Percentiles rank a stretch among this genome's conserved stretches.
These are phyloP conservation scores for Potamarius usumacintae DNA, from an alignment of 2,113 vertebrate species.

Conservation along the genomic window DNA sequence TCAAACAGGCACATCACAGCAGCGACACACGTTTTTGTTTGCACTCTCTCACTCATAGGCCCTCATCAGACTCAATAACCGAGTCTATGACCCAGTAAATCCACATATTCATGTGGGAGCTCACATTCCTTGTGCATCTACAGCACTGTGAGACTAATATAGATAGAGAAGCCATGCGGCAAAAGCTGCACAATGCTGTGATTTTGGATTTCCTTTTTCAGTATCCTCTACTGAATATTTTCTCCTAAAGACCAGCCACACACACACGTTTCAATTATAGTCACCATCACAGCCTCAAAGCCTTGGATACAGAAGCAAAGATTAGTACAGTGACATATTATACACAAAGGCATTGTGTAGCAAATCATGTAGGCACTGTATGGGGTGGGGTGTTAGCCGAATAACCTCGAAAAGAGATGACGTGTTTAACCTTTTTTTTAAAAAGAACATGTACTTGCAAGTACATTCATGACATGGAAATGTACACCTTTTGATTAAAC, in stretches of 20 bases:
- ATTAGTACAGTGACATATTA: conserved; percentile 40
- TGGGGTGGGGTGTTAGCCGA: background rate
- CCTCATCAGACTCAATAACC: conserved; percentile 12
- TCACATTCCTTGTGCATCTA: conserved; percentile 37
- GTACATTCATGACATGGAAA: background rate
- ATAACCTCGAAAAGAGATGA: background rate
- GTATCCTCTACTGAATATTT: conserved; percentile 5
- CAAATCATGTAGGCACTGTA: conserved; percentile 36
- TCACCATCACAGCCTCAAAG: conserved; percentile 30
- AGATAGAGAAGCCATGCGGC: conserved; percentile 16
- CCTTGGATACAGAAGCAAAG: conserved; percentile 31
- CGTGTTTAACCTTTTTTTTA: background rate
- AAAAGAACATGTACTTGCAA: background rate
- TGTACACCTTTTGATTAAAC: background rate
- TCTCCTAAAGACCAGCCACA: background rate
- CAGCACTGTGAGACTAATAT: conserved; percentile 41
- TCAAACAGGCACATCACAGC: conserved; percentile 23
- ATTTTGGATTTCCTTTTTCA: background rate
- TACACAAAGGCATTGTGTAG: conserved; percentile 10
- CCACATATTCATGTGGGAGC: conserved; percentile 33
- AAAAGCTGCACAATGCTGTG: conserved; percentile 17
- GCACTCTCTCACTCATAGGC: conserved; percentile 2
- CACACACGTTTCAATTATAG: conserved; percentile 1
- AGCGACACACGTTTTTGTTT: conserved; percentile 13
- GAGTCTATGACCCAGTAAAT: conserved; percentile 39